Evolutionary conservation across 2,113 vertebrate species (phyloP), one percentile per base, ranked within the genome.

Genomic region (Pithys albifrons): DNA sequence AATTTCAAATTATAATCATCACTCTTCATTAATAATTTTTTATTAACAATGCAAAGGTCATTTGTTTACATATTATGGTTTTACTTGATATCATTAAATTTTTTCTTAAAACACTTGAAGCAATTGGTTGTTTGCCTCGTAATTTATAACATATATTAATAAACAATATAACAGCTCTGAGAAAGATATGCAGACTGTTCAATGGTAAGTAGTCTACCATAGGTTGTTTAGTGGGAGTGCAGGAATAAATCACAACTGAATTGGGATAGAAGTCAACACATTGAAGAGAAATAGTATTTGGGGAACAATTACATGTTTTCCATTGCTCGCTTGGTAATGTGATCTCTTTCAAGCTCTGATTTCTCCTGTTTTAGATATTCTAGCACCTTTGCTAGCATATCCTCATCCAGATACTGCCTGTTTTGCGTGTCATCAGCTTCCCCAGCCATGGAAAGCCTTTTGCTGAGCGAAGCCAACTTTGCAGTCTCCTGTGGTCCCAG

Each of bases 281-380:
- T 88, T 76, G 91, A 96, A 96, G 96, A 98, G 94, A 97, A 97
- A 96, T 69, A 61, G 45, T 76, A 33, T 59, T 58, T 76, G 74
- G 69, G 91, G 65, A 86, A 57, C 75, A 69, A 89, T 97, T 95
- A 98, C 98, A 98, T 98, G 66, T 98, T 98, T 97, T 99, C 98
- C 95, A 97, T 97, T 31, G 97, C 98, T 73, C 97, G 96, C 97
- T 99, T 99, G 75, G 96, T 95, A n/a, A 98, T 97, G 92, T 98
- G 98, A 96, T 99, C 98, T 91, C 97, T 98, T 89, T 98, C 98
- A 14, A 97, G 98, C 72, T 98, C 98, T 79, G 98, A 97, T 77
- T 98, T 98, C 95, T 99, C 99, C 86, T 99, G 99, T 87, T 98
- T 99, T 92, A 99, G 97, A 49, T 98, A 99, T 92, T 98, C 98